Base-by-base conservation (phyloP, 2,113 vertebrate genomes). In the Chaenogobius annularis region DNA sequence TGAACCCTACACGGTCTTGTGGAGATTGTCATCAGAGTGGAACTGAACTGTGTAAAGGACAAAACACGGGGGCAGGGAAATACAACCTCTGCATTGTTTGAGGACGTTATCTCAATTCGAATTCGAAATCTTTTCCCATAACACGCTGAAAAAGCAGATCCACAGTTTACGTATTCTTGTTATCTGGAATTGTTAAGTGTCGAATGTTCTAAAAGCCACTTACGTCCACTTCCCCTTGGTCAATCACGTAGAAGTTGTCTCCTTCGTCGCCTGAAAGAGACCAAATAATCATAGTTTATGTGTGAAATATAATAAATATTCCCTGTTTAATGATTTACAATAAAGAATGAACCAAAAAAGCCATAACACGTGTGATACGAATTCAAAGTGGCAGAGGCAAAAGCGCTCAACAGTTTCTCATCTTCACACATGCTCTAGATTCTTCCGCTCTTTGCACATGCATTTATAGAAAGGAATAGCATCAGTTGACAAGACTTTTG, bases 171-270 rank as follows among this genome's bases (percentile, higher is more conserved):
- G 72, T 77, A 17, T 10, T 31, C 37, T 44, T 61, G 1, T 62
- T 70, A 46, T 75, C 19, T 62, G 50, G n/a, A 43, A 59, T 31
- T 31, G 26, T 31, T n/a, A 50, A 70, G 50, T 19, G 58, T 37
- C 17, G 52, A 70, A 37, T 74, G 73, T 77, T 35, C 40, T 68
- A 81, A 54, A 0, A 0, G 68, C 69, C 73, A 96, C 96, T 98
- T 88, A 99, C 97, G 10, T 99, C 97, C 74, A 97, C 97, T 92
- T 99, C 97, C 58, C 97, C 97, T 80, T 98, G 96, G 87, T 99
- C 97, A 68, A 99, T 95, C 66, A 99, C 97, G 26, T 99, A 99
- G 89, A 99, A 99, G 91, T 98, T 99, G 85, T 99, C 97, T 40
- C 97, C 97, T 93, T 99, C 97, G 9, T 99, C 95, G 73, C 96